Conservation (phyloP, 2,797 vertebrate species). For the Pelochelys cantorii region DNA sequence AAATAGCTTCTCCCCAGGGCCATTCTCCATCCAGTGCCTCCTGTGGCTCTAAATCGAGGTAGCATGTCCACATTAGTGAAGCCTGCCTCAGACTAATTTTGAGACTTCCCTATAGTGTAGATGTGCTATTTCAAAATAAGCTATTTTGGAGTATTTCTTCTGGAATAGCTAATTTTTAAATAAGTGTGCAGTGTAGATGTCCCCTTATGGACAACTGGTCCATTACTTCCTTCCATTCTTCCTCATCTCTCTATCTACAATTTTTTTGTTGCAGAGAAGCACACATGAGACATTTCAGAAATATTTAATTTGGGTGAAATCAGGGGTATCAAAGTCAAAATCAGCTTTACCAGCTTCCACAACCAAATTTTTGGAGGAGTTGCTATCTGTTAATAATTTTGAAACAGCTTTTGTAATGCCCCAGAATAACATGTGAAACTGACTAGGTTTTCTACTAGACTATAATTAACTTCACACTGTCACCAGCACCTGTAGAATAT, state of each 20-base stretch:
- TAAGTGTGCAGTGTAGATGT: no score
- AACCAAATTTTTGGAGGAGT: background rate
- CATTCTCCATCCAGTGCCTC: no score
- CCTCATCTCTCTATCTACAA: background rate
- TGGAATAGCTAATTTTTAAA: no score
- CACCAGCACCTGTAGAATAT: background rate
- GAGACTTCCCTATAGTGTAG: no score
- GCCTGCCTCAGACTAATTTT: no score
- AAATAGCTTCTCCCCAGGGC: no score
- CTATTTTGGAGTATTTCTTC: no score
- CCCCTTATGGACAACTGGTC: background rate
- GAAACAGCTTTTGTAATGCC: background rate
- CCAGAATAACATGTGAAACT: background rate
- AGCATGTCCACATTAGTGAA: no score
- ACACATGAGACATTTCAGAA: slow-evolving; percentile 14
- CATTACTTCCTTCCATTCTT: background rate
- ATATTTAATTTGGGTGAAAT: background rate
- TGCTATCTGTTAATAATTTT: background rate
- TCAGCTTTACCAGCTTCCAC: background rate
- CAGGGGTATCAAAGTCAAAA: background rate
- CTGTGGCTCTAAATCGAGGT: no score
- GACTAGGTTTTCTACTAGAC: background rate
- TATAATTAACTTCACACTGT: background rate
- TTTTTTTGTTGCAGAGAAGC: background rate
- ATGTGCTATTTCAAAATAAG: no score